phyloP scores from a whole-genome alignment of 2,797 vertebrate species.

The Percopsis omiscomaycus region DNA sequence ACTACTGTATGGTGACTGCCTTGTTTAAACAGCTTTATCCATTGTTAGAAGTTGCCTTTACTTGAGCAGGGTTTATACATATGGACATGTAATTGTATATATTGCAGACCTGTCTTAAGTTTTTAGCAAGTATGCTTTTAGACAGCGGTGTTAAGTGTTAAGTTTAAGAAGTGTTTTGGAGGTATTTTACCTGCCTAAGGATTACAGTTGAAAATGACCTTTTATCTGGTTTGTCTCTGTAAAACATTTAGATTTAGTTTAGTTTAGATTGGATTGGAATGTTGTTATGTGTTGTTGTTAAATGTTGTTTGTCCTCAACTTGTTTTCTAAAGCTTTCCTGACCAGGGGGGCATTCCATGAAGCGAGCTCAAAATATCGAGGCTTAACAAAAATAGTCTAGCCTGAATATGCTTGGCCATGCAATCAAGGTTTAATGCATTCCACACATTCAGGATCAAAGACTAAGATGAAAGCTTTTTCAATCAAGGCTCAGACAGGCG shows the following conservation, averaged over 20 bases:
- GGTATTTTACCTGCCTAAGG: no score
- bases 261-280: not conserved
- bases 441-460: no score
- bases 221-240: no score
- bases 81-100: constrained; percentile 48
- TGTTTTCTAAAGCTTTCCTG: not conserved
- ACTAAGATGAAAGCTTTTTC: no score
- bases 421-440: no score
- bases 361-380: no score
- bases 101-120: constrained; percentile 29
- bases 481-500: no score
- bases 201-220: no score
- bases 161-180: no score
- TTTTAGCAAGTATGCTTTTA: constrained; percentile 18
- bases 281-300: not conserved
- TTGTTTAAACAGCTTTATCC: constrained; percentile 61
- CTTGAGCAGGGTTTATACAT: constrained; percentile 31
- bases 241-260: not conserved
- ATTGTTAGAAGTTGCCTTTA: constrained; percentile 41
- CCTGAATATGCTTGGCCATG: no score
- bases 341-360: not conserved
- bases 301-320: constrained; percentile 14
- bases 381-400: no score
- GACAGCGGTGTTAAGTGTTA: constrained; percentile 2
- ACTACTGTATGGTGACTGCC: constrained; percentile 46